Evolutionary conservation across 2,797 vertebrate genomes (phyloP), one percentile per base, ranked within the genome.

Genomic region (Arremon brunneinucha): DNA sequence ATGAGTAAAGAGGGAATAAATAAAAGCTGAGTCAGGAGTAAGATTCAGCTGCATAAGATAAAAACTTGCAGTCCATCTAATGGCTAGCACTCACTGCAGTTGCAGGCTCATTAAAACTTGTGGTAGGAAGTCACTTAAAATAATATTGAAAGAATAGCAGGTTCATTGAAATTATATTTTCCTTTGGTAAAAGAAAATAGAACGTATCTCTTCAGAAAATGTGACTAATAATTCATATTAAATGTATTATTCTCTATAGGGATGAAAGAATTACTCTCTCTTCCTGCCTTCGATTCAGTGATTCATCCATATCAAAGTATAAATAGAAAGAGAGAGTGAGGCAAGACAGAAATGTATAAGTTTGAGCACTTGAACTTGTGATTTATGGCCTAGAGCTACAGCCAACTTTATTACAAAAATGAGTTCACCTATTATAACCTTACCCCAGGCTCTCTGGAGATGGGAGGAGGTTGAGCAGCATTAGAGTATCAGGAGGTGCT

Each of bases 391-490:
- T 92, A 93, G 83, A 97, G 93, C 84, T 96, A 96, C 69, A 95
- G 95, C 91, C 94, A 98, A 97, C 95, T 97, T 97, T 95, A 96
- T 98, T 97, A 96, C 76, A 97, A 97, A 98, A 98, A 96, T 96
- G 64, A 96, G 95, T 97, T 98, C 92, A 97, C 95, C 94, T 97
- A 92, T 96, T 95, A 96, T 94, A 97, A 95, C 85, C 95, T 95
- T 94, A 96, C 59, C 53, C 86, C 27, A 10, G 70, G 77, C 89
- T 96, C 96, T 95, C 96, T 89, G 91, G 95, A 96, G 94, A 94
- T 94, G 94, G 89, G 68, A 90, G 44, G 83, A 77, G 67, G 50
- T 76, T 95, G 91, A 95, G 47, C 49, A 87, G 94, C 88, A 70
- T 93, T 92, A 95, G 92, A 95, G 85, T 79, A 95, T 49, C 79